Percentiles rank a stretch among this genome's conserved stretches.
Evolutionary conservation across 2,797 vertebrate genomes (phyloP).

Genomic region (Poeciliopsis gracilis): DNA sequence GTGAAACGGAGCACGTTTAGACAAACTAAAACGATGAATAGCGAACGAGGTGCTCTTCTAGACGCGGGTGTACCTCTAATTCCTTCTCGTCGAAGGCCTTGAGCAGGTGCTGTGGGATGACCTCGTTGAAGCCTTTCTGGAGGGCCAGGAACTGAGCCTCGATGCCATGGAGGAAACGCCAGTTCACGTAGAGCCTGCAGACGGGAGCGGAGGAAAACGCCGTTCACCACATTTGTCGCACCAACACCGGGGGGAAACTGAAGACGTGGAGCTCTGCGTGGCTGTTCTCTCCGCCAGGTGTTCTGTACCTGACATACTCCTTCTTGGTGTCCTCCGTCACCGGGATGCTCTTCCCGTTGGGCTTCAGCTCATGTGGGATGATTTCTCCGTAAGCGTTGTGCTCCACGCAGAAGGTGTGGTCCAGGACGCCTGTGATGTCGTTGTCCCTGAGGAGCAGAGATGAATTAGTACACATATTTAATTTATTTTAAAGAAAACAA

Average conservation of each 20-base stretch:
- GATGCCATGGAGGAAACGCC: conserved; percentile 96
- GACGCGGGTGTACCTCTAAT: conserved; percentile 84
- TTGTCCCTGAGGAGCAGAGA: conserved; percentile 79
- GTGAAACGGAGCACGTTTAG: not conserved
- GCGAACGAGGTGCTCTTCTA: not conserved
- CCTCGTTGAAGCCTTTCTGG: conserved; percentile 98
- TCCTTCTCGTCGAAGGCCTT: conserved; percentile 99
- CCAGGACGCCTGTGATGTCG: conserved; percentile 96
- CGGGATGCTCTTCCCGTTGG: conserved; percentile 93
- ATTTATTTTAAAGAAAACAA: not conserved
- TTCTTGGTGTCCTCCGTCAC: conserved; percentile 94
- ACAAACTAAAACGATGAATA: not conserved
- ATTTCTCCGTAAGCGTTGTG: conserved; percentile 98
- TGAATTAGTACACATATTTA: not conserved
- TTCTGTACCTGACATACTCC: conserved; percentile 90
- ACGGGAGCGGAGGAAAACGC: not conserved
- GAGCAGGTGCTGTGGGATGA: conserved; percentile 97
- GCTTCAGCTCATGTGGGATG: conserved; percentile 97
- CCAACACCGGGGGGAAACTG: not conserved
- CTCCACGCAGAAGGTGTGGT: conserved; percentile 98
- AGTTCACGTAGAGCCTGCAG: conserved; percentile 86
- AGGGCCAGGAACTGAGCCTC: conserved; percentile 98
- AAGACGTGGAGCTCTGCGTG: not conserved
- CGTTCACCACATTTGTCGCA: not conserved
- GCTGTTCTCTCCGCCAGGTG: not conserved